Percentiles rank a stretch among this genome's conserved stretches.
Conservation (phyloP, 2,113 vertebrate genomes). For the Cisticola juncidis region DNA sequence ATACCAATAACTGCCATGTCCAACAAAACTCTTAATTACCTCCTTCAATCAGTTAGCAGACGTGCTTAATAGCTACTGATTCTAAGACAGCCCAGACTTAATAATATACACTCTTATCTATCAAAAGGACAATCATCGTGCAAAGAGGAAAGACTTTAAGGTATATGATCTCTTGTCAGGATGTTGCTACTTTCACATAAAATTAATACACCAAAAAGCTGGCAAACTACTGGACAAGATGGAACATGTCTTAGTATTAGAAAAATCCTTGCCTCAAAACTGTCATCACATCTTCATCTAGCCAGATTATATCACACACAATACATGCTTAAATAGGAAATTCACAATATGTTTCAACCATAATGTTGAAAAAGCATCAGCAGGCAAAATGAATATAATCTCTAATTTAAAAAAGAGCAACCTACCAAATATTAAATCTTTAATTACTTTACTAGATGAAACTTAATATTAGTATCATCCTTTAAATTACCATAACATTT, state of each 20-base stretch:
- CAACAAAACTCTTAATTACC: not conserved
- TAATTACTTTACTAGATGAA: constrained; percentile 67
- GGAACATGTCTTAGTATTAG: not conserved
- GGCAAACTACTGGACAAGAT: not conserved
- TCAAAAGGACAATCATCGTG: not conserved
- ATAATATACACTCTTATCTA: not conserved
- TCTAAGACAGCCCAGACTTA: not conserved
- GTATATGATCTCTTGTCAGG: not conserved
- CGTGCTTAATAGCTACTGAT: not conserved
- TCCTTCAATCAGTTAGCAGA: not conserved
- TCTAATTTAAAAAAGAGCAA: constrained; percentile 41
- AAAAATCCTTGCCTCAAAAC: not conserved
- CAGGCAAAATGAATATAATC: constrained; percentile 29
- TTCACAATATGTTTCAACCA: not conserved
- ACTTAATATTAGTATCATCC: constrained; percentile 60
- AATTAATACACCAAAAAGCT: not conserved
- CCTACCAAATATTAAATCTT: constrained; percentile 56
- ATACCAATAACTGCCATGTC: not conserved
- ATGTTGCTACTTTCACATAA: not conserved
- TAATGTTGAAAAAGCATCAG: constrained; percentile 18
- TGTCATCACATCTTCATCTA: not conserved
- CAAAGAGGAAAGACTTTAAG: not conserved
- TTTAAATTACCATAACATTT: constrained; percentile 66
- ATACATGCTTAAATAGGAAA: not conserved
- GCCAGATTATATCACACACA: not conserved